Percentiles rank a stretch among this genome's conserved stretches.
These are phyloP conservation scores for Odontothrips loti DNA, from an alignment of 2,888 invertebrate genomes.

Conservation along the genomic window DNA sequence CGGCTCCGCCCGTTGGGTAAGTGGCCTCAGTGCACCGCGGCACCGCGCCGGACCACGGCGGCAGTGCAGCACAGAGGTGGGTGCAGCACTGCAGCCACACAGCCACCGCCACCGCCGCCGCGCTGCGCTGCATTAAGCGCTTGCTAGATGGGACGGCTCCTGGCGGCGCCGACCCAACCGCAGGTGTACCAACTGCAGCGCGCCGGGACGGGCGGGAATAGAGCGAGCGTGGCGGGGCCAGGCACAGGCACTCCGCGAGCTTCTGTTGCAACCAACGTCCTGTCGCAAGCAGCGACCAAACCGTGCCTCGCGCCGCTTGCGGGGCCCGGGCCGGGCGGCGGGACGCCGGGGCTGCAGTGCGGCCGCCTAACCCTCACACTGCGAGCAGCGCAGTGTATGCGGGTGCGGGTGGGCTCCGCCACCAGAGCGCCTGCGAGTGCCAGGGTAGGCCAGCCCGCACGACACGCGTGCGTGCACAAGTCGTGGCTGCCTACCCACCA, in stretches of 20 bases:
- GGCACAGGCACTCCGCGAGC: not conserved
- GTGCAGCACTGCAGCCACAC: too few relatives aligned
- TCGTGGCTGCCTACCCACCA: too few relatives aligned
- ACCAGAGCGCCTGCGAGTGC: not conserved
- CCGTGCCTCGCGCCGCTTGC: not conserved
- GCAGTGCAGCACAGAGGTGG: too few relatives aligned
- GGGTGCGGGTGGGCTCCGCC: too few relatives aligned
- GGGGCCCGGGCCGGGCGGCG: not conserved
- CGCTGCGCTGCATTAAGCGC: not conserved
- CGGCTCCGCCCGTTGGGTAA: too few relatives aligned
- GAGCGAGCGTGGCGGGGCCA: too few relatives aligned
- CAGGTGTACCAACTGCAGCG: slow-evolving; percentile 19
- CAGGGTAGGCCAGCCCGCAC: not conserved
- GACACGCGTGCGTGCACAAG: not conserved
- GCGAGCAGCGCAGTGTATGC: too few relatives aligned
- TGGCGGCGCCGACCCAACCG: not conserved
- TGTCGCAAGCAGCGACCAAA: slow-evolving; percentile 3
- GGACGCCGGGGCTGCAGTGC: not conserved
- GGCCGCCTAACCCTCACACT: too few relatives aligned
- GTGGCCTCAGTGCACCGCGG: too few relatives aligned
- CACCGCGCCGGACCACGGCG: too few relatives aligned
- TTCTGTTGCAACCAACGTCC: not conserved
- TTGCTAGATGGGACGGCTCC: not conserved
- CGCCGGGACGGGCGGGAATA: not conserved
- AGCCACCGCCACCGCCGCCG: too few relatives aligned